A percentile compares a stretch with the other conserved stretches of the same genome.
These are phyloP conservation scores for Lophius piscatorius DNA, from an alignment of 2,113 vertebrate genomes.

Conservation along the genomic window DNA sequence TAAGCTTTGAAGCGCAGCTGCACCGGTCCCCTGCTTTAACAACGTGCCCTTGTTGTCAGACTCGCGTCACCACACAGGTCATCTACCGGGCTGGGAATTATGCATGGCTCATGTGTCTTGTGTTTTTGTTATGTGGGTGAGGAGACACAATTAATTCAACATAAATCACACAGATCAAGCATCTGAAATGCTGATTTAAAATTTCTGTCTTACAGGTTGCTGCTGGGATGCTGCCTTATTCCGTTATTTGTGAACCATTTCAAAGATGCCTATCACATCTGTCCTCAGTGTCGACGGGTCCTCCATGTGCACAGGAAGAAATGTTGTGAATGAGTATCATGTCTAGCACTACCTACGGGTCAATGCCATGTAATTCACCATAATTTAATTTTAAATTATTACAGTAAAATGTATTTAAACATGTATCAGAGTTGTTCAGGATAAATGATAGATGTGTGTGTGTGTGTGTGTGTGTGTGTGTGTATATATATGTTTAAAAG, in stretches of 20 bases:
- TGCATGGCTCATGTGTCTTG: conserved; percentile 66
- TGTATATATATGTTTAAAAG: too few species aligned
- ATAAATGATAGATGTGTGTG: too few species aligned
- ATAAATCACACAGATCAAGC: neutral
- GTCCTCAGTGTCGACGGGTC: conserved; percentile 61
- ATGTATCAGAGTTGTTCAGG: neutral
- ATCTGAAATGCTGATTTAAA: neutral
- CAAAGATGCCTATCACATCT: conserved; percentile 68
- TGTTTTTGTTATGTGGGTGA: conserved; percentile 72
- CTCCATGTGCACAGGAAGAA: conserved; percentile 61
- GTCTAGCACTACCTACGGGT: too few species aligned
- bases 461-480: too few species aligned
- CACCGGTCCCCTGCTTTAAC: conserved; percentile 45
- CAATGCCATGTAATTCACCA: too few species aligned
- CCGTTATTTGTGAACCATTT: conserved; percentile 64
- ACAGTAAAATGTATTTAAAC: neutral
- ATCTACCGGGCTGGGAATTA: conserved; percentile 45
- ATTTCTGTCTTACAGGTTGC: conserved; percentile 47
- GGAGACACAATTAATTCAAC: conserved; percentile 17
- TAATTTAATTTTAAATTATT: neutral
- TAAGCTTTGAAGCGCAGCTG: conserved; percentile 49
- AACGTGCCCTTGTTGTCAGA: conserved; percentile 55
- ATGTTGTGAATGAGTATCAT: conserved; percentile 57
- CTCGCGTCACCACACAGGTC: conserved; percentile 68
- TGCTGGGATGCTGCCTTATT: conserved; percentile 73